Evolutionary conservation across 2,888 invertebrate genomes (phyloP), one percentile per base, ranked within the genome.

Genomic region (Geophilus truncorum): DNA sequence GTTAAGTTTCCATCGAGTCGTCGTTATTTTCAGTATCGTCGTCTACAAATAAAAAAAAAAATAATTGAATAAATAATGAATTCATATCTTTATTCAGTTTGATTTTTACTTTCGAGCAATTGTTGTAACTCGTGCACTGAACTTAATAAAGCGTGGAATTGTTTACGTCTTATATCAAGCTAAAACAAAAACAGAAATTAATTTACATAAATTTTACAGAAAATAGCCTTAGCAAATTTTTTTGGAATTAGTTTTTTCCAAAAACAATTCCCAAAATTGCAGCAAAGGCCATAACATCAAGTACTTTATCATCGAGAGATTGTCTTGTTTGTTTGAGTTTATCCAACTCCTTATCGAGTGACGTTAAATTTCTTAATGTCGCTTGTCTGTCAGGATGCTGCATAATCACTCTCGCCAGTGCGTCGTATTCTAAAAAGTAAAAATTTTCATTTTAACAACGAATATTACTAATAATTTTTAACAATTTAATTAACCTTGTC

Each of bases 311-410:
- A 57, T 81, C 81, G 10, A 82, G 70, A 0, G 28, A 57, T 34
- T 45, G 70, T 57, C 83, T 83, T 5, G 83, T 83, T 84, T 89
- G 89, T 86, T 88, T 88, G 79, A 96, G 88, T 81, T 89, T 90
- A 23, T 90, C 89, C 25, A 96, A 88, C 85, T 96, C 94, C 21
- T 91, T 91, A 85, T 93, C 92, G 15, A 95, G 88, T 15, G 90
- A 90, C 76, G 90, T 90, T 0, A 96, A 88, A 82, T 91, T 90
- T 75, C 85, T 85, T n/a, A 77, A 32, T 15, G 87, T 87, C 83
- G 93, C 93, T 85, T 92, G 93, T 83, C 97, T 90, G 85, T 96
- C 95, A 0, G 97, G 96, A 86, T 97, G 95, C 84, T 93, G 92
- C 84, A 92, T 93, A 82, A 97, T 97, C 0, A 96, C 92, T 86